phyloP scores from a whole-genome alignment of 2,797 vertebrate genomes.

The Acanthurus leucopareius region DNA sequence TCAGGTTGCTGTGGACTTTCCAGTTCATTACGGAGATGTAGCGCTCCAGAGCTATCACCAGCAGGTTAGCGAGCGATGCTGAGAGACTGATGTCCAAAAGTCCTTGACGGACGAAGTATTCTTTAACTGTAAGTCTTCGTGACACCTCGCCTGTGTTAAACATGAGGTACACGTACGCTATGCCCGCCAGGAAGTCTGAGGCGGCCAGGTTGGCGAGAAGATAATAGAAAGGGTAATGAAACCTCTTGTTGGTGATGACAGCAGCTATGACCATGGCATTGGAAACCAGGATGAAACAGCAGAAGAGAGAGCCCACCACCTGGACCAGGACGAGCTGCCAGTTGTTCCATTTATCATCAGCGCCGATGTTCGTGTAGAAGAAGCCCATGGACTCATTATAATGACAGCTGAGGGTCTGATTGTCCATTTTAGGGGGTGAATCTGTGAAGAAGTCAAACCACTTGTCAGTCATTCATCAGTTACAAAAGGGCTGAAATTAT shows the following conservation, averaged over 20 bases:
- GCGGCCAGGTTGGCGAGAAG: slow-evolving; percentile 95
- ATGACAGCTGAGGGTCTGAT: slow-evolving; percentile 88
- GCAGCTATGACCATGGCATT: slow-evolving; percentile 95
- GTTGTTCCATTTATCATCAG: slow-evolving; percentile 84
- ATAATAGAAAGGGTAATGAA: slow-evolving; percentile 98
- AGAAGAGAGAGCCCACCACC: slow-evolving; percentile 93
- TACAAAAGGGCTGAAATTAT: background rate
- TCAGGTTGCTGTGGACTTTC: slow-evolving; percentile 96
- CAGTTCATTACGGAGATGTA: slow-evolving; percentile 95
- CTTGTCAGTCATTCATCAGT: background rate
- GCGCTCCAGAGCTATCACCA: slow-evolving; percentile 96
- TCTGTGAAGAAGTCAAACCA: slow-evolving; percentile 39
- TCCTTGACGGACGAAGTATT: slow-evolving; percentile 95
- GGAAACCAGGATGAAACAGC: slow-evolving; percentile 94
- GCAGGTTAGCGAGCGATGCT: slow-evolving; percentile 93
- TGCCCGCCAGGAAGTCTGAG: slow-evolving; percentile 96
- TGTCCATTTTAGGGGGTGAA: slow-evolving; percentile 80
- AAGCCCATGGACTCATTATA: slow-evolving; percentile 91
- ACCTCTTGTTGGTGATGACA: slow-evolving; percentile 93
- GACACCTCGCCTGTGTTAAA: slow-evolving; percentile 94
- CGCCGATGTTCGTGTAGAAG: slow-evolving; percentile 92
- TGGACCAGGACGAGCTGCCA: slow-evolving; percentile 88
- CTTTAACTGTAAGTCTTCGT: slow-evolving; percentile 88
- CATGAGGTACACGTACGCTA: slow-evolving; percentile 97
- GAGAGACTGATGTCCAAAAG: slow-evolving; percentile 95